Base-by-base conservation (phyloP, 2,113 vertebrate genomes). In the Channa maculata region DNA sequence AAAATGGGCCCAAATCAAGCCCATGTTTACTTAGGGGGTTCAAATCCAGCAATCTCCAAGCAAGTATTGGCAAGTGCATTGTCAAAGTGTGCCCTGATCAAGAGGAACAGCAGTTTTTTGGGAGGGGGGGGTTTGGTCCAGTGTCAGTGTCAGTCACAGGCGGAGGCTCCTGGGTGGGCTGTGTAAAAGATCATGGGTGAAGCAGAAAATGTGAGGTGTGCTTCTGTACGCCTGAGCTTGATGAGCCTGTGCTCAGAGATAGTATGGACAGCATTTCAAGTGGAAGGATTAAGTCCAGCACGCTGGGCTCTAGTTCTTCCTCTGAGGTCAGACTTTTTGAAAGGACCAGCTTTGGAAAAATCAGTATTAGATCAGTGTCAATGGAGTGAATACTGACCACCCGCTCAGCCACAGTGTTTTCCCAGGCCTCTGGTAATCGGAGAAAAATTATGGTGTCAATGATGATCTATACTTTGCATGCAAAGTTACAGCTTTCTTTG, bases 1-100 rank as follows among this genome's bases (percentile, higher is more conserved):
- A 77, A 80, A 86, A 79, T 64, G 62, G 69, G 61, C 78, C 71
- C 41, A 79, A 88, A 88, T 90, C 82, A 90, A 86, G 62, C 54
- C 86, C 48, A 53, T 86, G 88, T 91, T 89, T 87, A 90, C 70
- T 60, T 12, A 70, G 58, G 86, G 74, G 82, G 86, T 24, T 81
- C 82, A 66, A 70, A 80, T 91, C 87, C 84, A 88, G 67, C 49
- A 65, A 81, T 84, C 68, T 79, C 69, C 49, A 82, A 86, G 67
- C 50, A 63, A 65, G 64, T 48, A 38, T 76, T 90, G 84, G 85
- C 83, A 84, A 70, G 71, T 61, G 14, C 37, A 3, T 39, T 37
- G 63, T 53, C 69, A 73, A 83, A 85, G 75, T 77, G 73, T 75
- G 64, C 74, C 81, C 73, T 49, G 57, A 75, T 80, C 77, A 67